Base-by-base conservation (phyloP, 2,888 invertebrate species). In the Brenthis daphne region DNA sequence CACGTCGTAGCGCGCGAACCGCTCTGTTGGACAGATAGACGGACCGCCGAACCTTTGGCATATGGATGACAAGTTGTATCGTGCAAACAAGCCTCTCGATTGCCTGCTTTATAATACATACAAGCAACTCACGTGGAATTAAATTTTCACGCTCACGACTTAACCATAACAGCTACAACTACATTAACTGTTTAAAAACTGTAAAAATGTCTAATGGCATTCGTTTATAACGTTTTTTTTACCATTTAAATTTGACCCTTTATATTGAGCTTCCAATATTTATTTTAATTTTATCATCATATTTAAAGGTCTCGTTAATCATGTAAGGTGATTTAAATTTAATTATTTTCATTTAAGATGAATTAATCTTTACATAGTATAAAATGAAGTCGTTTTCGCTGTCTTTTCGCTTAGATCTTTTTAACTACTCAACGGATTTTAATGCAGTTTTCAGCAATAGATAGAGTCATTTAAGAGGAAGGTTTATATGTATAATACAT, bases 11-110 rank as follows among this genome's bases (percentile, higher is more conserved):
- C 79, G 80, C 77, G 76, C 74, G 77, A 79, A 77, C 72, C 85
- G 89, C 86, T 88, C 85, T 81, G 81, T 76, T 87, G 87, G 81
- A 76, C 86, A 84, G 81, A 77, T 84, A 82, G 81, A 82, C 83
- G 72, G 82, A 79, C 85, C 81, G 82, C 81, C 83, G 73, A 73
- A 76, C 74, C 74, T 72, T 74, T 60, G 72, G 70, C 74, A 75
- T 76, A 75, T 75, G 75, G 75, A 73, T 68, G 73, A 72, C 74
- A 71, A 69, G 63, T 68, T 64, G 60, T 72, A 72, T 70, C 70
- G 68, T 66, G 69, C 74, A 72, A 73, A 69, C 72, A 69, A 64
- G 47, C 14, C 54, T 64, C 73, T 69, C 76, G 73, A 73, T 76
- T 70, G 65, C 43, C 63, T 68, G 64, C 69, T 73, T 74, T 68